Base-by-base conservation (phyloP, 2,113 vertebrate genomes). In the Hiodon alosoides region DNA sequence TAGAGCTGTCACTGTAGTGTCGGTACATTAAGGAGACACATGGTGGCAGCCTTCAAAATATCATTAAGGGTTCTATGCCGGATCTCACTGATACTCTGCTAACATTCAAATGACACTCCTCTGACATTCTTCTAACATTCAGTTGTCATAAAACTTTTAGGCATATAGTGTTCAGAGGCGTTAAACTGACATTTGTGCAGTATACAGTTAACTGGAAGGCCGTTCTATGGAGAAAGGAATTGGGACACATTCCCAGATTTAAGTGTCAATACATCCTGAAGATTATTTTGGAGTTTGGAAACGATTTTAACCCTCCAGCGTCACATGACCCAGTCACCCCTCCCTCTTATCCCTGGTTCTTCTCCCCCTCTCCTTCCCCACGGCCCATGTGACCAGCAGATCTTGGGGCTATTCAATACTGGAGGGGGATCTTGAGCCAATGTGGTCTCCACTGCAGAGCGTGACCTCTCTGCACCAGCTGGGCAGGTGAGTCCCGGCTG, bases 391-490 rank as follows among this genome's bases (percentile, higher is more conserved):
- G 80, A 86, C 80, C 88, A 90, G 89, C 89, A 87, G 89, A 87
- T 86, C 88, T 78, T 83, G 90, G 89, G 91, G 90, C 78, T 90
- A 84, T 80, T 77, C 86, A 79, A 83, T 88, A 81, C 86, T 91
- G 76, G 90, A 92, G 80, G 88, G 88, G 82, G 89, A 92, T 81
- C 87, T 91, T 83, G 91, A 92, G 75, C 87, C 87, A 74, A 84
- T 92, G 86, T 92, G 91, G 91, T 91, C 91, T 78, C 90, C 91
- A 7, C 83, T 91, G 84, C 91, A 89, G 86, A 92, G 90, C 79
- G 84, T 89, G 81, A 82, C 87, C 81, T 88, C 90, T 75, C 88
- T 91, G 79, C 88, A 91, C 78, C 91, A 91, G 83, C 87, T 91
- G 85, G 87, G 90, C 90, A 91, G 91, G 90, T 92, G 84, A 91